Base-by-base conservation (phyloP, 2,797 vertebrate genomes). In the Cercopithecus petaurista region DNA sequence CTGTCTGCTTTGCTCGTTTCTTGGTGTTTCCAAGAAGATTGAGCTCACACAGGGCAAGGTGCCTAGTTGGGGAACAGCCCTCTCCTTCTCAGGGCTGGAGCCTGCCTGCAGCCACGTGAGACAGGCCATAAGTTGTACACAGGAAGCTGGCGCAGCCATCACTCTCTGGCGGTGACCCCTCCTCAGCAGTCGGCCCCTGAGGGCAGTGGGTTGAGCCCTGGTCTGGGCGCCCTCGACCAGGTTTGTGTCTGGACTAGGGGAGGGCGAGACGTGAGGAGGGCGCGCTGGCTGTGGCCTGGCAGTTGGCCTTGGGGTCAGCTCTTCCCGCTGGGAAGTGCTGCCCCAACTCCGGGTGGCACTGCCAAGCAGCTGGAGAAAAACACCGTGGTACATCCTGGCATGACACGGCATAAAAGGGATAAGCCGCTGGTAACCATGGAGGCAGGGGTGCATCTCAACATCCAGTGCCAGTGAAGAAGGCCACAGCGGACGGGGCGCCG, bases 241-340 rank as follows among this genome's bases (percentile, higher is more conserved):
- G 67, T 36, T 21, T 36, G n/a, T 19, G 67, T 36, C n/a, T 52
- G 19, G 52, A 52, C 52, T 52, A 19, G 19, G 52, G 19, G 52
- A 6, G 15, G 17, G 13, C 0, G 6, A n/a, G 30, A 6, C 14
- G 24, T 50, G 1, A 8, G 33, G 21, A 19, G 39, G n/a, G 36
- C 19, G 36, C 14, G 9, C 75, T 7, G 61, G 26, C 26, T 10
- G 28, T 39, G 57, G 9, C 30, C 39, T 46, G 30, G 26, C 46
- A 76, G 3, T 26, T 41, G 28, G 39, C 36, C 15, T 93, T 5
- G 12, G 10, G 43, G 43, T 24, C 6, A n/a, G 7, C 70, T 46
- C 3, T 12, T 30, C 24, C 30, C 0, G 2, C 21, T 46, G 12
- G 86, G 24, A 70, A 5, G 17, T 5, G 24, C 41, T 7, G 2